Base-by-base conservation (phyloP, 2,797 vertebrate genomes). In the Fundulus diaphanus region DNA sequence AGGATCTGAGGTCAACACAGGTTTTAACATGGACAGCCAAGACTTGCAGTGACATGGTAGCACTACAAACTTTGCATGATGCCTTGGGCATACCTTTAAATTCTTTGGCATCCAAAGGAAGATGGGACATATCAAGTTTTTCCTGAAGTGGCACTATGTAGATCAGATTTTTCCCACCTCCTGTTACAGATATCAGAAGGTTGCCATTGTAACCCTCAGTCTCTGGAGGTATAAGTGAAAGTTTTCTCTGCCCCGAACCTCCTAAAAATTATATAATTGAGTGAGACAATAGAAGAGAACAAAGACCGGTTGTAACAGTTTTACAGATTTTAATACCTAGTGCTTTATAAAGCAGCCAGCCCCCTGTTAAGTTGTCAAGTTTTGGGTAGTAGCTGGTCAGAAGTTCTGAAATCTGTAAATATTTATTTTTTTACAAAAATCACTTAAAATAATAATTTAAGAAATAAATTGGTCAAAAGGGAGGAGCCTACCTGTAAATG, bases 311-410 rank as follows among this genome's bases (percentile, higher is more conserved):
- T n/a, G 13, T 48, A 48, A 48, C 46, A 48, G 13, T 48, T 48
- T 48, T 48, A 48, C 46, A 48, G 2, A 15, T 29, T 57, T 29
- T 57, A 27, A 29, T 57, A 57, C 54, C 27, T 57, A 57, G 27
- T 57, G 54, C 54, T 57, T 57, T 57, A 57, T 57, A 56, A 56
- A 31, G 54, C 27, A 57, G 54, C 54, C 54, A 57, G 3, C 54
- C 54, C 11, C 11, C 54, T 29, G n/a, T 12, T 27, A 57, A 12
- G 4, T 15, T 57, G 3, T 57, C 7, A 57, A 31, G 54, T 27
- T 57, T 57, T 57, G 54, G 54, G 13, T 31, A 57, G n/a, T 57
- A 27, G 16, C 27, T 57, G 54, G n/a, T n/a, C n/a, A n/a, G n/a
- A n/a, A n/a, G n/a, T n/a, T n/a, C n/a, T n/a, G n/a, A n/a, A n/a